Evolutionary conservation across 2,113 vertebrate species (phyloP), one percentile per base, ranked within the genome.

Genomic region (Felis chaus): DNA sequence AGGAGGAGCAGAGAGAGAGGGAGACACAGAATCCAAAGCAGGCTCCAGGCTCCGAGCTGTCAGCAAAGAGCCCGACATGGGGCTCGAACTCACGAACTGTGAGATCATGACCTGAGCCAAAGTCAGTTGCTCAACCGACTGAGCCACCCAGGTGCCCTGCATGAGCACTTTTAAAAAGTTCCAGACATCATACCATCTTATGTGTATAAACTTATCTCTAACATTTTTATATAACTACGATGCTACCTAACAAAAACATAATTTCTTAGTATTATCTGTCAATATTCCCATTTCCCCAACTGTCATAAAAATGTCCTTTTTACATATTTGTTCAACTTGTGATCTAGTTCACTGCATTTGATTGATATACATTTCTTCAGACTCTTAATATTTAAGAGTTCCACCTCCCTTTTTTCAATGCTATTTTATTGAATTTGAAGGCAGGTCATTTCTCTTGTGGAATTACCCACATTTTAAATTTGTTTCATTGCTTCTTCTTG

Each of bases 121-220:
- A 45, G 45, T 45, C 1, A 1, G 45, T 45, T 45, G 45, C 45
- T 45, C 45, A 45, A 45, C 45, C 7, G 1, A 45, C 45, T 45
- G 45, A 45, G 45, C 45, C 45, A 45, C 45, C 45, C 45, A 45
- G 45, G 45, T 45, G 45, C 45, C 45, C 45, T 0, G 14, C 13
- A 57, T 81, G 48, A 97, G 31, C 69, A 76, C 89, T 93, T 92
- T 93, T 94, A 36, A 86, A 95, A 96, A 71, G 87, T 73, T 87
- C 45, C 55, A 97, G 36, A 68, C 18, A 91, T 82, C 18, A 25
- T 27, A 63, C 12, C 11, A 48, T 69, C 83, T 94, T 33, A 39
- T 84, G 2, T 91, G 21, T 66, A 89, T 79, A 87, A 92, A 94
- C 16, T 94, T 61, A 73, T 68, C 88, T 76, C 66, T 94, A 45